phyloP scores from a whole-genome alignment of 1,140 invertebrate species.

The Heliconius melpomene region DNA sequence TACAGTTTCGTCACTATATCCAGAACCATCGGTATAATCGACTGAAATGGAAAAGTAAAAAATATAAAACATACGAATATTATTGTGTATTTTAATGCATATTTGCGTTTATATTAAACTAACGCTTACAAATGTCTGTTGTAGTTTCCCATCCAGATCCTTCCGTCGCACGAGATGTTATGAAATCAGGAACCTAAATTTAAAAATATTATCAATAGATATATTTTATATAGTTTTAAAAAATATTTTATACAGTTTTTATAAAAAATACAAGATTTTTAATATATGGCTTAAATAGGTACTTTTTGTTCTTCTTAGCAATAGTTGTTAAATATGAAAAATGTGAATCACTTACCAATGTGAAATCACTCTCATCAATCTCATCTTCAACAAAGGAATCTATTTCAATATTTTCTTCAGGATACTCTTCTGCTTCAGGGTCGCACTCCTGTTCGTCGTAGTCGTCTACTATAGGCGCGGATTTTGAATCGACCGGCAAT shows the following conservation, averaged over 20 bases:
- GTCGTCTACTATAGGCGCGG: constrained; percentile 81
- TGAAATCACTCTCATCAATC: neutral
- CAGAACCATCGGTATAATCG: constrained; percentile 5
- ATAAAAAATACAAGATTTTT: too few relatives aligned
- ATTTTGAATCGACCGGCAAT: constrained; percentile 83
- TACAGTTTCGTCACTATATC: neutral
- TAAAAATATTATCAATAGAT: neutral
- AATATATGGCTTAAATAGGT: too few relatives aligned
- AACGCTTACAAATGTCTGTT: neutral
- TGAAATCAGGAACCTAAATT: constrained; percentile 22
- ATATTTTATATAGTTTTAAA: neutral
- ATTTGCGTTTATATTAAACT: neutral
- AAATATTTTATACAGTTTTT: neutral
- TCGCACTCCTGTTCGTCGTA: constrained; percentile 81
- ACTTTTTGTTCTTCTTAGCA: too few relatives aligned
- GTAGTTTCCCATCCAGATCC: constrained; percentile 1
- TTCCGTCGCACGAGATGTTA: neutral
- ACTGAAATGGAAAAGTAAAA: constrained; percentile 1
- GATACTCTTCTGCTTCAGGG: constrained; percentile 81
- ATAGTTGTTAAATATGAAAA: neutral
- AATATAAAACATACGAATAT: neutral
- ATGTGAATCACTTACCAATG: neutral
- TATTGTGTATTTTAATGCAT: neutral
- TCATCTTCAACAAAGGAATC: neutral
- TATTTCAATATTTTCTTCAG: constrained; percentile 58